Evolutionary conservation across 2,888 invertebrate genomes (phyloP).

Genomic region (Scaptomyza cyrtandrae): DNA sequence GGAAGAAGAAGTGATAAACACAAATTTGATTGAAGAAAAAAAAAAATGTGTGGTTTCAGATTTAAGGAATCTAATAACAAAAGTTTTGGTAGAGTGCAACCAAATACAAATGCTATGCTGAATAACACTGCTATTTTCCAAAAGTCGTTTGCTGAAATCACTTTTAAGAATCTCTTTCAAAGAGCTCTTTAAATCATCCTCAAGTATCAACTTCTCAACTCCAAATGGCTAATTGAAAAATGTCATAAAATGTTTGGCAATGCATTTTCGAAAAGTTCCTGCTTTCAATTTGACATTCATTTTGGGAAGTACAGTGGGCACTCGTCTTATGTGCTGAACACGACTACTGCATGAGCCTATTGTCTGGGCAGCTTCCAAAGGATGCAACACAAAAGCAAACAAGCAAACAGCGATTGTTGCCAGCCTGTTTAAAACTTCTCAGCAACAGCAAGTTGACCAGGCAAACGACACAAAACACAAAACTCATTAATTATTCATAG

Average conservation of each 20-base stretch:
- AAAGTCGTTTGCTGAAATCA: not conserved
- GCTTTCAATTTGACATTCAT: conserved; percentile 6
- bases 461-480: conserved; percentile 42
- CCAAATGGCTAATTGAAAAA: not conserved
- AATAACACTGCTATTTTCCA: too few relatives aligned
- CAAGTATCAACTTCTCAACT: not conserved
- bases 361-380: conserved; percentile 30
- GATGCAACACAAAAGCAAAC: conserved; percentile 38
- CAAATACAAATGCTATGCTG: too few relatives aligned
- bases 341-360: conserved; percentile 57
- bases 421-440: conserved; percentile 43
- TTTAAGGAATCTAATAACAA: not conserved
- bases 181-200: not conserved
- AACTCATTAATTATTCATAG: conserved; percentile 76
- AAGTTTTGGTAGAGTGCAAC: too few relatives aligned
- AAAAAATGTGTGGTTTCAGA: not conserved
- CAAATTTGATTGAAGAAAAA: not conserved
- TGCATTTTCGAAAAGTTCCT: not conserved
- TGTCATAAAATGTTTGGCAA: not conserved
- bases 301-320: not conserved
- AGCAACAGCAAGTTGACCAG: conserved; percentile 26
- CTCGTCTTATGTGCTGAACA: conserved; percentile 40
- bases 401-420: conserved; percentile 33
- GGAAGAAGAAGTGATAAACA: not conserved
- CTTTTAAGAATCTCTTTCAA: not conserved